Conservation (phyloP, 2,888 invertebrate species). For the Idaea dimidiata region DNA sequence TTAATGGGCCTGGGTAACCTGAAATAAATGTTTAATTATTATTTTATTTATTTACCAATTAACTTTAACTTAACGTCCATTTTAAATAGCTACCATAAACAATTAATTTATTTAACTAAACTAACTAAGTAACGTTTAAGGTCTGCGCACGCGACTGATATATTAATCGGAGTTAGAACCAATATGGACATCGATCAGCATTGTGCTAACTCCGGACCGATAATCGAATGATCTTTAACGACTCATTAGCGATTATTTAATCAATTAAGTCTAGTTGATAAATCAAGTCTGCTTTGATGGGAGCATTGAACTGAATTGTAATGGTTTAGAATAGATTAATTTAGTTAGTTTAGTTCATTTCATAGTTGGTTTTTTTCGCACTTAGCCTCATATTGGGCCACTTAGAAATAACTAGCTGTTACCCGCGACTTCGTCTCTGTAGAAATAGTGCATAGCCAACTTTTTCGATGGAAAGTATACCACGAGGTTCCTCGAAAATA, state of each 20-base stretch:
- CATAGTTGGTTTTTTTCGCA: too few relatives aligned
- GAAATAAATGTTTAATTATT: too few relatives aligned
- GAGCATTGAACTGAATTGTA: neutral
- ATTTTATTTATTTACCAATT: too few relatives aligned
- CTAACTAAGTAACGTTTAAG: slow-evolving; percentile 15
- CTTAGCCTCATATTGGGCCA: too few relatives aligned
- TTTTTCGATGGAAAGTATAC: too few relatives aligned
- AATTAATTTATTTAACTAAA: slow-evolving; percentile 17
- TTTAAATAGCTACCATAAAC: neutral
- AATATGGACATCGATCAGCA: neutral
- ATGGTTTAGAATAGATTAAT: neutral
- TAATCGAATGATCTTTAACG: neutral
- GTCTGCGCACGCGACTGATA: slow-evolving; percentile 21
- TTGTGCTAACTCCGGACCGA: neutral
- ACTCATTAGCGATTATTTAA: neutral
- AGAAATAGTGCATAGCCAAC: too few relatives aligned
- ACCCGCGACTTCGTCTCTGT: too few relatives aligned
- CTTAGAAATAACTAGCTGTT: too few relatives aligned
- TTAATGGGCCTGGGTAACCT: too few relatives aligned
- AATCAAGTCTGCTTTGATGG: neutral
- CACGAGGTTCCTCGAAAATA: too few relatives aligned
- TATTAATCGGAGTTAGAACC: slow-evolving; percentile 8
- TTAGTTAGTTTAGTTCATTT: too few relatives aligned
- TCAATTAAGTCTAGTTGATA: neutral
- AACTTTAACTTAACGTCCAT: neutral